These are phyloP conservation scores for Percopsis transmontana DNA, from an alignment of 2,113 vertebrate genomes.

Conservation along the genomic window DNA sequence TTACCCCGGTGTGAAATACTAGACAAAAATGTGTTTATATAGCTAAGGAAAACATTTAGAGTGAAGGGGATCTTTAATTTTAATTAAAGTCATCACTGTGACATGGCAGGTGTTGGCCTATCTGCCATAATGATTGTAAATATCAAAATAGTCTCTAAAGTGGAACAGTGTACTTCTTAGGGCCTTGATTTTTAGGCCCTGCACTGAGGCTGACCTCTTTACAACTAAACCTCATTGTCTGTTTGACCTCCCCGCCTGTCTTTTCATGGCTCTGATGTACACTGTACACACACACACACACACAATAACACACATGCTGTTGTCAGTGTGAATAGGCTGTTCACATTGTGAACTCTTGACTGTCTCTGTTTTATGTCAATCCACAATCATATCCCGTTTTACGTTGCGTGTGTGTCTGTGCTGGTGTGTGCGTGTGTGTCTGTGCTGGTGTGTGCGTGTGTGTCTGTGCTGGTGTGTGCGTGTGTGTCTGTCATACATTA, in stretches of 20 bases:
- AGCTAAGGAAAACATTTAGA: background rate
- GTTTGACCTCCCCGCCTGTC: slow-evolving; percentile 31
- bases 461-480: background rate
- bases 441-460: slow-evolving; percentile 8
- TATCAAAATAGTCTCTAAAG: no score
- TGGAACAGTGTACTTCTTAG: no score
- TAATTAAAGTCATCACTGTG: no score
- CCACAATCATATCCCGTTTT: slow-evolving; percentile 35
- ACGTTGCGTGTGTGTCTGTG: slow-evolving; percentile 21
- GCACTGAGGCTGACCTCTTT: slow-evolving; percentile 45
- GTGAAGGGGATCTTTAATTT: no score
- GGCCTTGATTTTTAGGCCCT: slow-evolving; percentile 1
- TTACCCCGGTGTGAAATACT: background rate
- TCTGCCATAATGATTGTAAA: no score
- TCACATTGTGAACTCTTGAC: slow-evolving; percentile 32
- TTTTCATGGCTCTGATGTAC: slow-evolving; percentile 6
- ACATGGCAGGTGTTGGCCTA: no score
- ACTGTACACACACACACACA: slow-evolving; percentile 4
- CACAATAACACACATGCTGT: background rate
- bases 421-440: slow-evolving; percentile 17
- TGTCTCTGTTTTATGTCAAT: slow-evolving; percentile 35
- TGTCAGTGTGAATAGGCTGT: slow-evolving; percentile 51
- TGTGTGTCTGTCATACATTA: slow-evolving; percentile 34
- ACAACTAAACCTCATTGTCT: slow-evolving; percentile 34
- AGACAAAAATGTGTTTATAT: background rate